Conservation (phyloP, 2,888 invertebrate species). For the Caenorhabditis sulstoni region DNA sequence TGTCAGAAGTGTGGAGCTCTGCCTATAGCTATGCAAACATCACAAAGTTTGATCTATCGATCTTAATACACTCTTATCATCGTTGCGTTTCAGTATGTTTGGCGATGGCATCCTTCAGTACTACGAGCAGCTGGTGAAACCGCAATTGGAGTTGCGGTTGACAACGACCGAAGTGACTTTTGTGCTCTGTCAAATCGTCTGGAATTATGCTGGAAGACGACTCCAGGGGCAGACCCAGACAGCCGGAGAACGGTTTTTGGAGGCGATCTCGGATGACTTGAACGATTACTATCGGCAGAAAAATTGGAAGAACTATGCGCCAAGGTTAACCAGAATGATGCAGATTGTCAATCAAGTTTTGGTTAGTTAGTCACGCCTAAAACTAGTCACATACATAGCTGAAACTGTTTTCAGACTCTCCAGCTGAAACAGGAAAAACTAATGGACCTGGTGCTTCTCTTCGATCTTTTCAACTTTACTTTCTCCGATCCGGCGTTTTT, state of each 20-base stretch:
- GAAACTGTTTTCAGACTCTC: too few relatives aligned
- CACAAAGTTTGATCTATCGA: background rate
- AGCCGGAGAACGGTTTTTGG: conserved; percentile 32
- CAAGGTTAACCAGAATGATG: conserved; percentile 31
- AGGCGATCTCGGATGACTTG: conserved; percentile 32
- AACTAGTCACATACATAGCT: too few relatives aligned
- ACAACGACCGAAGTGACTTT: conserved; percentile 14
- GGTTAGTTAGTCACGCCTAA: too few relatives aligned
- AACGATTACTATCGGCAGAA: conserved; percentile 20
- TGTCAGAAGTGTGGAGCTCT: too few relatives aligned
- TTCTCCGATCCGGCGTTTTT: too few relatives aligned
- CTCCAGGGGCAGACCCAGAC: conserved; percentile 33
- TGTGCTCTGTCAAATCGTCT: conserved; percentile 24
- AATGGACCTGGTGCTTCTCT: too few relatives aligned
- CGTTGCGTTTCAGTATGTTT: conserved; percentile 4
- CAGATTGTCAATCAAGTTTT: conserved; percentile 29
- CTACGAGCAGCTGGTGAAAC: conserved; percentile 21
- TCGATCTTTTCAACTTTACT: too few relatives aligned
- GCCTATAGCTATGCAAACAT: background rate
- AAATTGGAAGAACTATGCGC: conserved; percentile 22
- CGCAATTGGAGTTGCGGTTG: conserved; percentile 7
- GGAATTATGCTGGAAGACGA: conserved; percentile 33
- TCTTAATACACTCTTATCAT: too few relatives aligned
- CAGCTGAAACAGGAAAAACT: too few relatives aligned
- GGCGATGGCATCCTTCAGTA: background rate